These are phyloP conservation scores for Pantelozetes paolii DNA, from an alignment of 2,888 invertebrate species.

Conservation along the genomic window DNA sequence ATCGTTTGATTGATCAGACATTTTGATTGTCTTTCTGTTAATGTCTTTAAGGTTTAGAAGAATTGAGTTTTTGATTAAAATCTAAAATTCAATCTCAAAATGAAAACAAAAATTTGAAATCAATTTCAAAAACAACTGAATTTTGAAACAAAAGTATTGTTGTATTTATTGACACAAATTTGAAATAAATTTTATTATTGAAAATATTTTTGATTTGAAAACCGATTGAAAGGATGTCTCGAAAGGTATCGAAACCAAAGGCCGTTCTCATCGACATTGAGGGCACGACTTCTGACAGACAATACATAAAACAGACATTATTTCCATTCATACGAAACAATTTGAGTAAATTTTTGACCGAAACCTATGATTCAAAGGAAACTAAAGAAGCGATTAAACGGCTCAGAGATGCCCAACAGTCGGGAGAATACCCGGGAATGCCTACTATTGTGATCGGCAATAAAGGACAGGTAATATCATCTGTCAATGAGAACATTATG, in stretches of 20 bases:
- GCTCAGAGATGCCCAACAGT: not conserved
- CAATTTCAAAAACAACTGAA: no score
- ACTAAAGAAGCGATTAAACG: conserved; percentile 18
- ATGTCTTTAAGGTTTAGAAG: no score
- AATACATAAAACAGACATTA: conserved; percentile 36
- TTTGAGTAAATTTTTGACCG: conserved; percentile 34
- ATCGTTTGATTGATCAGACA: no score
- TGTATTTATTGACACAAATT: no score
- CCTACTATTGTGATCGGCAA: not conserved
- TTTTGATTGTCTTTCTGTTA: no score
- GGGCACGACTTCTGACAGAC: conserved; percentile 42
- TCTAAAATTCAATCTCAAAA: no score
- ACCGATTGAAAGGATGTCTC: no score
- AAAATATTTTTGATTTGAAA: no score
- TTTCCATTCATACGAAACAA: conserved; percentile 40
- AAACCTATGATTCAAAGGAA: conserved; percentile 21
- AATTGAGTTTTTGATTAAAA: no score
- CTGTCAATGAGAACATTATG: conserved; percentile 26
- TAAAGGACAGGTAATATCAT: conserved; percentile 2
- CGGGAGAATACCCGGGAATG: not conserved
- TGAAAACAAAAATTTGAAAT: no score
- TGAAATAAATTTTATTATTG: no score
- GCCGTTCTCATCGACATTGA: conserved; percentile 43
- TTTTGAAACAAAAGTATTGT: no score
- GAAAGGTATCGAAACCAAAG: conserved; percentile 18